phyloP scores from a whole-genome alignment of 2,888 invertebrate species.

The Odontocerum albicorne region DNA sequence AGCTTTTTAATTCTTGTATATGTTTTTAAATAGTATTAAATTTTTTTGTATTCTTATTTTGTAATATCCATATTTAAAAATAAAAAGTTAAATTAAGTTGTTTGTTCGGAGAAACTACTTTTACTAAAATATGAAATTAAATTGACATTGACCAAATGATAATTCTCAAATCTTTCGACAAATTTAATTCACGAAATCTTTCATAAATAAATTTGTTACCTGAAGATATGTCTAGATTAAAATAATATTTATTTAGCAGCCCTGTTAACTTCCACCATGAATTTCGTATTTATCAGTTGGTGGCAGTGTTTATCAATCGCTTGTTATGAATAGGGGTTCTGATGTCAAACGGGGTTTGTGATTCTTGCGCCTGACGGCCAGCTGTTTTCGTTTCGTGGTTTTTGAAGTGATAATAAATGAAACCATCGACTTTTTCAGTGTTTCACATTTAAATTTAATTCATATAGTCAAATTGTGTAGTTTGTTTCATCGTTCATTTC shows the following conservation, averaged over 20 bases:
- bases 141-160: too few relatives aligned
- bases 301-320: constrained; percentile 26
- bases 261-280: background rate
- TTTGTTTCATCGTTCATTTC: constrained; percentile 3
- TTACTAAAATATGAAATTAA: too few relatives aligned
- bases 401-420: constrained; percentile 12
- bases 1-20: too few relatives aligned
- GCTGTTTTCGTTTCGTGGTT: constrained; percentile 21
- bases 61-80: too few relatives aligned
- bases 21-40: too few relatives aligned
- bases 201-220: too few relatives aligned
- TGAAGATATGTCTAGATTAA: too few relatives aligned
- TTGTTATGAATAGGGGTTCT: constrained; percentile 27
- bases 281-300: constrained; percentile 16
- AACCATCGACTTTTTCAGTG: constrained; percentile 8
- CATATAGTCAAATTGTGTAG: background rate
- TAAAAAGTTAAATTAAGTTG: too few relatives aligned
- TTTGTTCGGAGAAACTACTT: too few relatives aligned
- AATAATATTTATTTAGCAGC: background rate
- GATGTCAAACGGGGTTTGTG: constrained; percentile 22
- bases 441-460: constrained; percentile 8
- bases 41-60: too few relatives aligned
- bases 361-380: constrained; percentile 15
- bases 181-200: too few relatives aligned
- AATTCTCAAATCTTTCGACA: too few relatives aligned